phyloP scores from a whole-genome alignment of 2,113 vertebrate species.

The Anguilla rostrata region DNA sequence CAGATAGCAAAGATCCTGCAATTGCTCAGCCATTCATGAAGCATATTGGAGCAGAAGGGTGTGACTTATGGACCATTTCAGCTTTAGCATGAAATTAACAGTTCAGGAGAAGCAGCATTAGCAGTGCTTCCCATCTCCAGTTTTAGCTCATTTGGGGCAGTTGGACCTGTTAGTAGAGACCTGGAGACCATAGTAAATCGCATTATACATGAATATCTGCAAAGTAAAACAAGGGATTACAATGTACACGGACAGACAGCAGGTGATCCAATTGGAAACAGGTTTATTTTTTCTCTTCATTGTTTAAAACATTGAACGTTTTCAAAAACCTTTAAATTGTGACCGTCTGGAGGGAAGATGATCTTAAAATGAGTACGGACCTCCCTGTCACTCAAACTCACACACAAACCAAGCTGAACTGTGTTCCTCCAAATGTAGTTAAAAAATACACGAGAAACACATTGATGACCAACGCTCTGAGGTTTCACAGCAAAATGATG shows the following conservation, averaged over 20 bases:
- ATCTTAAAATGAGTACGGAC: constrained; percentile 1
- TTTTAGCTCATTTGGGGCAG: not conserved
- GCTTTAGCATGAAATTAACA: not conserved
- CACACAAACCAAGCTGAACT: constrained; percentile 6
- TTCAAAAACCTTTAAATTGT: constrained; percentile 8
- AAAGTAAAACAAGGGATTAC: not conserved
- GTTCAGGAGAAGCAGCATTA: not conserved
- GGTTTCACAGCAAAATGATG: not conserved
- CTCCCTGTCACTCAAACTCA: constrained; percentile 2
- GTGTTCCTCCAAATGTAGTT: constrained; percentile 1
- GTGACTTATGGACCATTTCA: no score
- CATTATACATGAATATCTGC: not conserved
- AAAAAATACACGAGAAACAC: not conserved
- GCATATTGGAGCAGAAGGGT: no score
- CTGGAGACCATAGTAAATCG: not conserved
- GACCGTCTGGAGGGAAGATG: constrained; percentile 7
- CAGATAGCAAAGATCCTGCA: no score
- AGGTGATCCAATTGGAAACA: not conserved
- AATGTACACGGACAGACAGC: not conserved
- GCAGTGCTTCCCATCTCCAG: not conserved
- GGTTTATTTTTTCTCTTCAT: constrained; percentile 3
- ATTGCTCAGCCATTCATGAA: no score
- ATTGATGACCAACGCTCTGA: not conserved
- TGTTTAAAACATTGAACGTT: constrained; percentile 7
- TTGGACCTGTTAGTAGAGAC: not conserved